Percentiles rank a stretch among this genome's conserved stretches.
These are phyloP conservation scores for Lasiommata megera DNA, from an alignment of 2,888 invertebrate genomes.

Conservation along the genomic window DNA sequence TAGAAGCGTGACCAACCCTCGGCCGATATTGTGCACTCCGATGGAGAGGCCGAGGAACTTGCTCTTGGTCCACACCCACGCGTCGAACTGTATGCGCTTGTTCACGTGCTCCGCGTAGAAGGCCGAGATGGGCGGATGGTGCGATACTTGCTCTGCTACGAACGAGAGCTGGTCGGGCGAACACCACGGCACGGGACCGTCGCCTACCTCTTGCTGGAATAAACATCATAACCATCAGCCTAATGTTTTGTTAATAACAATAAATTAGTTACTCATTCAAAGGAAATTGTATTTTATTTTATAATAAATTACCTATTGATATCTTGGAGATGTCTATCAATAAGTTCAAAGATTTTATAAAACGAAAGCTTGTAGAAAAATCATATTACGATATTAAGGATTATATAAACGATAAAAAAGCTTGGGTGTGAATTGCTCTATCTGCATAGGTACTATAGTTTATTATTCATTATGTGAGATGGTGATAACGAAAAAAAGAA, in stretches of 20 bases:
- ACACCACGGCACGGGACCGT: conserved; percentile 96
- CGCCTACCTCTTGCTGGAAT: conserved; percentile 77
- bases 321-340: too few relatives aligned
- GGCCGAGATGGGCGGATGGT: conserved; percentile 99
- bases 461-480: too few relatives aligned
- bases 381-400: too few relatives aligned
- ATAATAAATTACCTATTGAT: too few relatives aligned
- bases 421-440: too few relatives aligned
- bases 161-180: conserved; percentile 93
- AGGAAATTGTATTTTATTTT: too few relatives aligned
- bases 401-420: too few relatives aligned
- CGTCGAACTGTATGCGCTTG: conserved; percentile 96
- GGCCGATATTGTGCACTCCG: conserved; percentile 98
- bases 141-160: conserved; percentile 99
- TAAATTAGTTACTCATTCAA: too few relatives aligned
- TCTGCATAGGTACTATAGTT: too few relatives aligned
- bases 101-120: conserved; percentile 98
- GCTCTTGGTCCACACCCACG: conserved; percentile 99
- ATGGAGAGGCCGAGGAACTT: conserved; percentile 98
- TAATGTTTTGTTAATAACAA: neutral
- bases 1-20: conserved; percentile 93
- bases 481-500: too few relatives aligned
- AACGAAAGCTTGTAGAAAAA: too few relatives aligned
- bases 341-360: too few relatives aligned
- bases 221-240: neutral